Conservation (phyloP, 2,113 vertebrate species). For the Menidia beryllina region DNA sequence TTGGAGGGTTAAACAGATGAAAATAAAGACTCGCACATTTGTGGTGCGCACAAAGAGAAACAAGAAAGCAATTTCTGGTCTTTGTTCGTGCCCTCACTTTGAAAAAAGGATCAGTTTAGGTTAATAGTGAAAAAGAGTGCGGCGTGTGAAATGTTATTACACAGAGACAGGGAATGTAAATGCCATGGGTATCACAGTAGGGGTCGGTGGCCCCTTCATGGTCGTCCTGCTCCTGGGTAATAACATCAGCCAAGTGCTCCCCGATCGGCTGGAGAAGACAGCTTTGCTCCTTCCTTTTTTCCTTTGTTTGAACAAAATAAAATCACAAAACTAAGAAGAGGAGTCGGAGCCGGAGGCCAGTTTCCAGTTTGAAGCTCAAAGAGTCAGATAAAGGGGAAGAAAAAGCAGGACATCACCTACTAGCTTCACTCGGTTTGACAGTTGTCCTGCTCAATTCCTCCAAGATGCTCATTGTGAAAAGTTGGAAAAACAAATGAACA, state of each 20-base stretch:
- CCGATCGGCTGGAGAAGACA: conserved; percentile 41
- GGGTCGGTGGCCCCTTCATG: conserved; percentile 52
- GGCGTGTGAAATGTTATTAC: conserved; percentile 50
- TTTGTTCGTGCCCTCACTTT: conserved; percentile 38
- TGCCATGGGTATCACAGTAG: conserved; percentile 50
- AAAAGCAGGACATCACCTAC: conserved; percentile 73
- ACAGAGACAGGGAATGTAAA: conserved; percentile 58
- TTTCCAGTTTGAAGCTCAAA: conserved; percentile 39
- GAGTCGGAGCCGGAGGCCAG: conserved; percentile 30
- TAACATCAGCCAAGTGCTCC: conserved; percentile 51
- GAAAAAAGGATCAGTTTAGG: conserved; percentile 41
- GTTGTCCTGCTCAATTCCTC: conserved; percentile 79
- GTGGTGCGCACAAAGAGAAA: conserved; percentile 14
- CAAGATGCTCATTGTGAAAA: conserved; percentile 57
- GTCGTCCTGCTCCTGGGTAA: conserved; percentile 53
- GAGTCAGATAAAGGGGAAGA: conserved; percentile 1
- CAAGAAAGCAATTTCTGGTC: neutral
- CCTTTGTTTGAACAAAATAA: conserved; percentile 50
- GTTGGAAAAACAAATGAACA: conserved; percentile 70
- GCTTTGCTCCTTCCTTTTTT: conserved; percentile 15
- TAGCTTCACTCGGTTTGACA: conserved; percentile 80
- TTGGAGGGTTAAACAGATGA: conserved; percentile 17
- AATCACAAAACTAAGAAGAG: conserved; percentile 32
- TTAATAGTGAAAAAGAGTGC: conserved; percentile 56
- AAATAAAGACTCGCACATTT: conserved; percentile 46